Evolutionary conservation across 2,113 vertebrate genomes (phyloP).

Genomic region (Reinhardtius hippoglossoides): DNA sequence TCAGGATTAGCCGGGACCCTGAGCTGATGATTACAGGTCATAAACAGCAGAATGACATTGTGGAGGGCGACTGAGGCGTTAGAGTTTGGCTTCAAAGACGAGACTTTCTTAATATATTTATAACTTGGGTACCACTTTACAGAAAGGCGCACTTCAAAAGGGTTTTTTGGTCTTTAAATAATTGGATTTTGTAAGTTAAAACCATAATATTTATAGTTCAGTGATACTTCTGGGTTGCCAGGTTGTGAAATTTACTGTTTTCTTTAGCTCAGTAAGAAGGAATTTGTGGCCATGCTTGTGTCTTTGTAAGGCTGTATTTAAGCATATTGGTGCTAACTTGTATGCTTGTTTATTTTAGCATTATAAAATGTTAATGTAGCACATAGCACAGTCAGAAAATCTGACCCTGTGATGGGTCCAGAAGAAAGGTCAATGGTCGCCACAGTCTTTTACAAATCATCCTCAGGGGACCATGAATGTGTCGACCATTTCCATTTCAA

Average conservation of each 20-base stretch:
- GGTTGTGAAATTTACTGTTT: background rate
- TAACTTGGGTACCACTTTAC: conserved; percentile 25
- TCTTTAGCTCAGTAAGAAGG: too few species aligned
- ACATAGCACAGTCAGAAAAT: background rate
- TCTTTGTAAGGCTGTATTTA: background rate
- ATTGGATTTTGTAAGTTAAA: background rate
- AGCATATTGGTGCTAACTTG: too few species aligned
- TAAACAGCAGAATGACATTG: background rate
- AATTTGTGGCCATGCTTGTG: background rate
- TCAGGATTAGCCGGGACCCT: conserved; percentile 51
- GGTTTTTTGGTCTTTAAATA: background rate
- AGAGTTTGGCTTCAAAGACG: background rate
- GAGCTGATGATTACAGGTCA: conserved; percentile 57
- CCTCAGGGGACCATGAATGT: background rate
- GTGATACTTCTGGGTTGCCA: background rate
- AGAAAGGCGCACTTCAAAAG: background rate
- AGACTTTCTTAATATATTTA: background rate
- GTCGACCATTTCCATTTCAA: background rate
- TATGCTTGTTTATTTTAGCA: background rate
- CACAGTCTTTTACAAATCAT: background rate
- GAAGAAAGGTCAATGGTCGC: background rate
- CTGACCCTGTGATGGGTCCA: background rate
- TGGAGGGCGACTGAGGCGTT: conserved; percentile 19
- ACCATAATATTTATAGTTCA: background rate
- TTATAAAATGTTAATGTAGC: background rate